These are phyloP conservation scores for Acanthopagrus latus DNA, from an alignment of 2,797 vertebrate species.

Conservation along the genomic window DNA sequence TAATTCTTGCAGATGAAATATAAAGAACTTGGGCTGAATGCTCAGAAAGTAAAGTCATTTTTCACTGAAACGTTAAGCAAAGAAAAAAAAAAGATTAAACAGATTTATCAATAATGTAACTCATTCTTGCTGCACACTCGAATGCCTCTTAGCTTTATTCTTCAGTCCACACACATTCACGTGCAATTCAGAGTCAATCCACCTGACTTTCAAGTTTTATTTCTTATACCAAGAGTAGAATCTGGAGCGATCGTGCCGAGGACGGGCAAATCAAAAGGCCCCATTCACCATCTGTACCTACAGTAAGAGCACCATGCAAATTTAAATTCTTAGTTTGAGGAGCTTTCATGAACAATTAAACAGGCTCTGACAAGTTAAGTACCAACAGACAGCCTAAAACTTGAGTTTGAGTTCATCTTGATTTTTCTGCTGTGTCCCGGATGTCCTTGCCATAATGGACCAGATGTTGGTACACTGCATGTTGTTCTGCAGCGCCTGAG, in stretches of 20 bases:
- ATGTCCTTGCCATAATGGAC: constrained; percentile 52
- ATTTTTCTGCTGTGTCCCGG: constrained; percentile 25
- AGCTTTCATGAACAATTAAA: constrained; percentile 37
- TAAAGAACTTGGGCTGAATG: background rate
- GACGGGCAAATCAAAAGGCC: background rate
- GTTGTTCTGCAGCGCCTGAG: constrained; percentile 44
- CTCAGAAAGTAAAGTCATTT: background rate
- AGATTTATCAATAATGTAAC: background rate
- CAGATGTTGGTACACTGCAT: constrained; percentile 60
- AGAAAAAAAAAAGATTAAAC: background rate
- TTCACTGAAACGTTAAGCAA: background rate
- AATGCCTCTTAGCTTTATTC: background rate
- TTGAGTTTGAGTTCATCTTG: constrained; percentile 28
- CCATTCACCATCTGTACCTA: background rate
- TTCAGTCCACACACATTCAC: background rate
- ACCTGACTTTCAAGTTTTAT: background rate
- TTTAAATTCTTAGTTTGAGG: constrained; percentile 30
- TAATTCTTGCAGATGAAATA: background rate
- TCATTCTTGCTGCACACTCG: background rate
- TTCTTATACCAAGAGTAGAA: background rate
- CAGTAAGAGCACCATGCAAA: constrained; percentile 24
- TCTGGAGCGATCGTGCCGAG: background rate
- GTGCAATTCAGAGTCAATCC: background rate
- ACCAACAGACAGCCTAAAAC: constrained; percentile 36
- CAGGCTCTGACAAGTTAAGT: constrained; percentile 44